A percentile compares a stretch with the other conserved stretches of the same genome.
phyloP scores from a whole-genome alignment of 2,888 invertebrate genomes.

The Dexiosoma caninum region DNA sequence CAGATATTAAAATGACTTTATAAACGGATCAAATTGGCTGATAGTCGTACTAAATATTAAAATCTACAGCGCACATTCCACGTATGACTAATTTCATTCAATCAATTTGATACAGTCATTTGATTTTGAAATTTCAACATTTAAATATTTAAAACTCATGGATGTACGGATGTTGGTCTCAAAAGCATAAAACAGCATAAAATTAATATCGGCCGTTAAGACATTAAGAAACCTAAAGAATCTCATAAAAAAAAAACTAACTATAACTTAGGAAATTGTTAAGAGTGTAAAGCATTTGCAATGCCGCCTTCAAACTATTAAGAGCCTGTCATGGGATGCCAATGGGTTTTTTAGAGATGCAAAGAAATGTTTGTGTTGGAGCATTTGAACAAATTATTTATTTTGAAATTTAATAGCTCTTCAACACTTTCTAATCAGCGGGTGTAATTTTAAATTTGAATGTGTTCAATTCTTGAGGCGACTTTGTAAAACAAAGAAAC shows the following conservation, averaged over 20 bases:
- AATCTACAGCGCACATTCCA: conserved; percentile 6
- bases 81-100: conserved; percentile 29
- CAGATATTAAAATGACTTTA: conserved; percentile 22
- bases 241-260: conserved; percentile 39
- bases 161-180: not conserved
- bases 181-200: conserved; percentile 3
- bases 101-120: conserved; percentile 3
- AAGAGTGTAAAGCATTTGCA: conserved; percentile 10
- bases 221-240: conserved; percentile 12
- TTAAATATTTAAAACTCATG: conserved; percentile 8
- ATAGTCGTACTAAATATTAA: conserved; percentile 2
- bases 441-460: conserved; percentile 33
- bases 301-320: conserved; percentile 21
- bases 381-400: conserved; percentile 39
- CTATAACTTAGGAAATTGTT: conserved; percentile 17
- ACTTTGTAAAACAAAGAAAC: conserved; percentile 15
- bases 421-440: conserved; percentile 53
- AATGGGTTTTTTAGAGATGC: not conserved
- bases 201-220: conserved; percentile 21
- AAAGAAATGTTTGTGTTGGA: not conserved
- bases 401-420: conserved; percentile 59
- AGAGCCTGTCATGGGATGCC: conserved; percentile 4
- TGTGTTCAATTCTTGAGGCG: not conserved
- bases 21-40: no score
- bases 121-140: conserved; percentile 18